phyloP scores from a whole-genome alignment of 2,113 vertebrate genomes.

The Barnardius zonarius region DNA sequence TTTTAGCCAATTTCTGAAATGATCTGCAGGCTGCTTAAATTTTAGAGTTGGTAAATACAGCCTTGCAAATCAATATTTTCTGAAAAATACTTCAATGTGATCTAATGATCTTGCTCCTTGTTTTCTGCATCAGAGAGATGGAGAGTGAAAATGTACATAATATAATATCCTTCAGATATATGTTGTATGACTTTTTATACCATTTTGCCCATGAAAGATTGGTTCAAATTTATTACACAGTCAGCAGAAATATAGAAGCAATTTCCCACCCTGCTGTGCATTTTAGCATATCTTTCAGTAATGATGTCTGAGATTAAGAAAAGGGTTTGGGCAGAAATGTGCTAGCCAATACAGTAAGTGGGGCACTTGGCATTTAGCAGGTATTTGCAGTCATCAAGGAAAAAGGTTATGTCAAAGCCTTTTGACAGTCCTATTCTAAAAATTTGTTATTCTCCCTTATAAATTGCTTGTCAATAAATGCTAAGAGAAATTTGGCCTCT shows the following conservation, averaged over 20 bases:
- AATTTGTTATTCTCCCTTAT: not conserved
- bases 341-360: not conserved
- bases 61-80: slow-evolving; percentile 6
- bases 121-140: not conserved
- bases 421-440: not conserved
- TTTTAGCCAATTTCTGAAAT: slow-evolving; percentile 16
- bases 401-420: slow-evolving; percentile 30
- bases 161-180: not conserved
- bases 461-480: not conserved
- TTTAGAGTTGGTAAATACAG: not conserved
- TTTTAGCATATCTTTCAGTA: slow-evolving; percentile 10
- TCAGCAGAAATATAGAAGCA: slow-evolving; percentile 1
- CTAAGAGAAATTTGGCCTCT: not conserved
- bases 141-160: not conserved
- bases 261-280: not conserved
- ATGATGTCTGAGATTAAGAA: not conserved
- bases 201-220: not conserved
- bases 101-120: not conserved
- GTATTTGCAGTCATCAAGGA: not conserved
- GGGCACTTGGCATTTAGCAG: not conserved
- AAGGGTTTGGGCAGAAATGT: not conserved
- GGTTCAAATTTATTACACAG: not conserved
- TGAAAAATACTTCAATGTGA: not conserved
- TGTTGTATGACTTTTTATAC: not conserved
- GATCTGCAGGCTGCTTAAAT: not conserved